Evolutionary conservation across 2,113 vertebrate genomes (phyloP).

Genomic region (Eidolon helvum): DNA sequence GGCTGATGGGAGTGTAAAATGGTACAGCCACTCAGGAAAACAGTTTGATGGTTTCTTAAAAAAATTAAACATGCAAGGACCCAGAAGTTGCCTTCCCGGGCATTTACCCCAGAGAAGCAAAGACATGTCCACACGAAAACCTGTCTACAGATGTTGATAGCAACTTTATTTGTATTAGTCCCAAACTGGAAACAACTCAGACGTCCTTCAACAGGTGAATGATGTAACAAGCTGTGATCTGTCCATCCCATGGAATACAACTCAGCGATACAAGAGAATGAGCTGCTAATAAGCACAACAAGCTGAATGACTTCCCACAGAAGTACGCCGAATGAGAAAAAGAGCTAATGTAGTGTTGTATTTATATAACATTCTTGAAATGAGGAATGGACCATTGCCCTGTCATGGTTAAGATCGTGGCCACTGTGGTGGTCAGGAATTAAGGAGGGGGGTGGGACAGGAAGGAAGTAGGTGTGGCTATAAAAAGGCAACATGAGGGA

Average conservation of each 20-base stretch:
- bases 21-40: neutral
- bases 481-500: neutral
- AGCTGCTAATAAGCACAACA: fast-evolving
- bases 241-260: fast-evolving
- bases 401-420: neutral
- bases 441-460: too few relatives aligned
- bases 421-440: neutral
- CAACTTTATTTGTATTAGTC: neutral
- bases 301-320: neutral
- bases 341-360: too few relatives aligned
- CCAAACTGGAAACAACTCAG: neutral
- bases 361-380: neutral
- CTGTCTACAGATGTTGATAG: neutral
- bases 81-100: neutral
- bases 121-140: neutral
- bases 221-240: too few relatives aligned
- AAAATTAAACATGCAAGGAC: neutral
- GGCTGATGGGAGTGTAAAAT: neutral
- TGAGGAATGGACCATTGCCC: too few relatives aligned
- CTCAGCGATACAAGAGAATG: neutral
- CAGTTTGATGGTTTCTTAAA: neutral
- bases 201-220: neutral
- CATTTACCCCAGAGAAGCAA: neutral
- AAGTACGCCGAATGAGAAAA: neutral
- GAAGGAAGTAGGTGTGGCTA: neutral